A percentile compares a stretch with the other conserved stretches of the same genome.
Conservation (phyloP, 1,140 invertebrate genomes). For the roundworm (Caenorhabditis elegans) region DNA sequence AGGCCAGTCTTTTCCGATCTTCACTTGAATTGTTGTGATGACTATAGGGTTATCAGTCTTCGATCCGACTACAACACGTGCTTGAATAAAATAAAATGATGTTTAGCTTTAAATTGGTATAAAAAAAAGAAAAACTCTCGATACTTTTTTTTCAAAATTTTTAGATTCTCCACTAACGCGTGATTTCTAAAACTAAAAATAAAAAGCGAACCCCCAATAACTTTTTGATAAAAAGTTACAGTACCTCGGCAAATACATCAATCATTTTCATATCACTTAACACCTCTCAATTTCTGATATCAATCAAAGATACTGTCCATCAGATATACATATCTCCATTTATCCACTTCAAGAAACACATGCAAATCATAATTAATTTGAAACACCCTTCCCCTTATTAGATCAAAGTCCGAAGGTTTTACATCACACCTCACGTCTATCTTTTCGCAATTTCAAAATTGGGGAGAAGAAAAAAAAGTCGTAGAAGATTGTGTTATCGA, state of each 20-base stretch:
- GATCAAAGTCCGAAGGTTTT: neutral
- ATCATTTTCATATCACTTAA: neutral
- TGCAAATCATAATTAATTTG: too few species aligned
- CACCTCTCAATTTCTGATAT: neutral
- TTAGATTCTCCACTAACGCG: too few species aligned
- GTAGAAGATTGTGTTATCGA: neutral
- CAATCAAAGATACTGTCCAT: neutral
- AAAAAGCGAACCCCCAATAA: too few species aligned
- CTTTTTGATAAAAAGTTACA: too few species aligned
- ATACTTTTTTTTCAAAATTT: too few species aligned
- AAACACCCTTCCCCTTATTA: neutral
- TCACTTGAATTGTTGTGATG: neutral
- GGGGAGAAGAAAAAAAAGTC: neutral
- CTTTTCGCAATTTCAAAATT: neutral
- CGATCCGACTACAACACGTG: neutral
- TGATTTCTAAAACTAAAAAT: too few species aligned
- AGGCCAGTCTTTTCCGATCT: neutral
- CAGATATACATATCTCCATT: neutral
- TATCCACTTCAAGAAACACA: neutral
- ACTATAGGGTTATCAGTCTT: neutral
- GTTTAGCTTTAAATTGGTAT: too few species aligned
- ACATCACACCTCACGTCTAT: neutral
- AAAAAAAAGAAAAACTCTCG: too few species aligned
- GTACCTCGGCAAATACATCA: too few species aligned
- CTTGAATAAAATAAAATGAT: too few species aligned